Evolutionary conservation across 2,113 vertebrate genomes (phyloP), one percentile per base, ranked within the genome.

Genomic region (Thomomys bottae): DNA sequence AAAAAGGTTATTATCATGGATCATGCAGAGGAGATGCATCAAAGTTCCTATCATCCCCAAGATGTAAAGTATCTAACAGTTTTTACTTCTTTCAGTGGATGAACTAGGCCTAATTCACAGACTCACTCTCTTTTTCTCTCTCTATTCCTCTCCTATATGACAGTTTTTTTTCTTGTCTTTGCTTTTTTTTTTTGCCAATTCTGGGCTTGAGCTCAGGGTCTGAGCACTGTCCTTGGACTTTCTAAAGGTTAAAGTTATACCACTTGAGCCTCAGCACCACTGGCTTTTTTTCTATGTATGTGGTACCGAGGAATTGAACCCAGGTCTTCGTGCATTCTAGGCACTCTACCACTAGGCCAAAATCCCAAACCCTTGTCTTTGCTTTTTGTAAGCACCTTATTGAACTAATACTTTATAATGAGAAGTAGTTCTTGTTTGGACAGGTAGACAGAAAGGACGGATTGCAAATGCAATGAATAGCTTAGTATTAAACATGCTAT

Each of bases 51-150:
- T 66, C 92, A 88, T 96, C 17, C 24, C 77, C 85, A 85, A 95
- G 86, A 82, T 94, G 34, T 76, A 92, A 96, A 92, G 84, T 97
- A 89, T 96, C 95, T 95, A 96, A 93, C 3, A 83, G 21, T 3
- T 78, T 96, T 89, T 68, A 90, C 15, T 95, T 92, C 84, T 45
- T 87, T 28, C 72, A 95, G 21, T 86, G 32, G 73, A 93, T 81
- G 88, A 97, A 94, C 86, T 89, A 90, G 54, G 76, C 12, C 42
- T 76, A 70, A 64, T 87, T 81, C n/a, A n/a, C n/a, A n/a, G n/a
- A n/a, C n/a, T n/a, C n/a, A n/a, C n/a, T n/a, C n/a, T 81, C 21
- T 90, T 93, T 79, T n/a, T 84, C 11, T 70, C 15, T 93, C n/a
- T 9, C 71, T 32, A 76, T 20, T 34, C 7, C 24, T 81, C 73